A percentile compares a stretch with the other conserved stretches of the same genome.
Conservation (phyloP, 2,113 vertebrate species). For the Apodemus speciosus region DNA sequence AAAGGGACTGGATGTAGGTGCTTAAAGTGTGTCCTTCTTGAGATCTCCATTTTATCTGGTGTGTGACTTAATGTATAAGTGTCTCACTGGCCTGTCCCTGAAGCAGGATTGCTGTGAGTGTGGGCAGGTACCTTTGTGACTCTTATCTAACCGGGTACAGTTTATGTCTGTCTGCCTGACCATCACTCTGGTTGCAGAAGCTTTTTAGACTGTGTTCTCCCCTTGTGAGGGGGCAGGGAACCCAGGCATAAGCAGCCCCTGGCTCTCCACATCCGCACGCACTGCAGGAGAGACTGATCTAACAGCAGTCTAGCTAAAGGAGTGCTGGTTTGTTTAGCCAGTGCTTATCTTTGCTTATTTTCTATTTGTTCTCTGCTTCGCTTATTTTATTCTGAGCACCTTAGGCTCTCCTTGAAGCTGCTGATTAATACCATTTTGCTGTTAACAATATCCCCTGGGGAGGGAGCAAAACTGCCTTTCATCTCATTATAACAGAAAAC, state of each 20-base stretch:
- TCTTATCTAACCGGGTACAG: background rate
- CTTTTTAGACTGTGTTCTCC: background rate
- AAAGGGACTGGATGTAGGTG: background rate
- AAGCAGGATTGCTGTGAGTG: background rate
- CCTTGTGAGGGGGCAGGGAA: no score
- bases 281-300: background rate
- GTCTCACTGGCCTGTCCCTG: background rate
- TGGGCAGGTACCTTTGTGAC: background rate
- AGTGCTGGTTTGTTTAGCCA: background rate
- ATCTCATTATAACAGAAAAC: conserved; percentile 4
- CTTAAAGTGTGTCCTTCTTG: no score
- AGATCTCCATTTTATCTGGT: no score
- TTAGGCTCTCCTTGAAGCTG: background rate
- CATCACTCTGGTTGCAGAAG: background rate
- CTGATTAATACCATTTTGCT: background rate
- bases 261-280: background rate
- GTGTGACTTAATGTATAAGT: background rate
- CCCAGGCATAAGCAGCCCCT: background rate
- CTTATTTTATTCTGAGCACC: background rate
- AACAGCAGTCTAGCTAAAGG: background rate
- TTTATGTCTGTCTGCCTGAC: background rate
- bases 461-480: background rate
- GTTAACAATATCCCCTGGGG: background rate
- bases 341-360: background rate
- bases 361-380: background rate